Evolutionary conservation across 2,113 vertebrate species (phyloP).

Genomic region (Vombatus ursinus): DNA sequence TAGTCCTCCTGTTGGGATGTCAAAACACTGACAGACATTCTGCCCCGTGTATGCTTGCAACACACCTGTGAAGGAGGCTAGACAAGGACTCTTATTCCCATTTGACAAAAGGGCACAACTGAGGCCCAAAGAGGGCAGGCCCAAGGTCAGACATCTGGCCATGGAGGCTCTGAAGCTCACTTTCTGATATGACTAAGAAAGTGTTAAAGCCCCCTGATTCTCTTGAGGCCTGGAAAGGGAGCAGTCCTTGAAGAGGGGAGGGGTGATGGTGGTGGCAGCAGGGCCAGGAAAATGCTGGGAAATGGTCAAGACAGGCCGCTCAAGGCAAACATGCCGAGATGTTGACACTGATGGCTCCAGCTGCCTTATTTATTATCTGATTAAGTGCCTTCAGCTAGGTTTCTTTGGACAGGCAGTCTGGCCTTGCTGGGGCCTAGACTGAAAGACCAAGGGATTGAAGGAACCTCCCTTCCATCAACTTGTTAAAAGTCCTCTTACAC

Average conservation of each 20-base stretch:
- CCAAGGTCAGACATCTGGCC: neutral
- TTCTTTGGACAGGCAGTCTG: conserved; percentile 49
- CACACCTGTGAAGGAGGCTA: neutral
- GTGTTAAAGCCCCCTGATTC: neutral
- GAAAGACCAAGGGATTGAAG: conserved; percentile 56
- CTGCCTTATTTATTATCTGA: conserved; percentile 84
- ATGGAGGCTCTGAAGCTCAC: neutral
- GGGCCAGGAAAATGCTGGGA: neutral
- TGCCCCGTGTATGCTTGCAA: neutral
- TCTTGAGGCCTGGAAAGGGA: neutral
- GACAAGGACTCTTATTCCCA: neutral
- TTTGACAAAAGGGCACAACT: neutral
- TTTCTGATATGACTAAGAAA: neutral
- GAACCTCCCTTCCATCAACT: conserved; percentile 44
- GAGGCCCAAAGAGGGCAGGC: too few relatives aligned
- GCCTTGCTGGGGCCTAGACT: conserved; percentile 61
- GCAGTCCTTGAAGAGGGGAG: neutral
- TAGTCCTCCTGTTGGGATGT: neutral
- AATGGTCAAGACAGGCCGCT: neutral
- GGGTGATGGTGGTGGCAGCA: neutral
- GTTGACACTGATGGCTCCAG: conserved; percentile 85
- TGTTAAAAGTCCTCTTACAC: neutral
- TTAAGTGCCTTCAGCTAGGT: conserved; percentile 70
- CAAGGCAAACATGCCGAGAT: conserved; percentile 78
- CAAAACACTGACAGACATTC: neutral